phyloP scores from a whole-genome alignment of 1,140 invertebrate genomes.

The Cephus cinctus region DNA sequence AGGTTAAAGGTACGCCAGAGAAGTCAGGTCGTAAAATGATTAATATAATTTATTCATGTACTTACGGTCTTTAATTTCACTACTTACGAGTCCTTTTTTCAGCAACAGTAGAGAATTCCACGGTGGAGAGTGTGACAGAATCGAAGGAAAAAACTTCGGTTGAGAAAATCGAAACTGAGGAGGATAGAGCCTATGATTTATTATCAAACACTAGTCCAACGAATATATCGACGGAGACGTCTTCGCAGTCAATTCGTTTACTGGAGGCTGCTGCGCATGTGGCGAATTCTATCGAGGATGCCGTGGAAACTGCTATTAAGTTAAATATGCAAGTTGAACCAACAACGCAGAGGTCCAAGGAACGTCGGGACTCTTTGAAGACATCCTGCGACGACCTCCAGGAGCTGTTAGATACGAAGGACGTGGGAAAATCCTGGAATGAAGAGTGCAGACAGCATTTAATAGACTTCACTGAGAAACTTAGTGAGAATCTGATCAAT shows the following conservation, averaged over 20 bases:
- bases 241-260: slow-evolving; percentile 48
- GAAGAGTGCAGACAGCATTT: slow-evolving; percentile 68
- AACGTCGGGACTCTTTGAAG: not conserved
- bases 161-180: not conserved
- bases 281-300: slow-evolving; percentile 66
- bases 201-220: not conserved
- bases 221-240: slow-evolving; percentile 11
- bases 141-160: too few relatives aligned
- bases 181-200: slow-evolving; percentile 1
- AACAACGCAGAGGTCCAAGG: slow-evolving; percentile 55
- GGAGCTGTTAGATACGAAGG: slow-evolving; percentile 26
- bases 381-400: too few relatives aligned
- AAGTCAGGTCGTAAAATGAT: not conserved
- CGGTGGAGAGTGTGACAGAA: too few relatives aligned
- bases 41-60: not conserved
- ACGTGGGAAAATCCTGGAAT: slow-evolving; percentile 59
- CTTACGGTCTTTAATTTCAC: not conserved
- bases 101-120: too few relatives aligned
- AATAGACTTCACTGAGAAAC: slow-evolving; percentile 75
- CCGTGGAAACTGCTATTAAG: slow-evolving; percentile 65
- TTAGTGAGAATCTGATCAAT: slow-evolving; percentile 70
- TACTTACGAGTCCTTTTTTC: not conserved
- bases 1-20: slow-evolving; percentile 17
- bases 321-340: slow-evolving; percentile 58
- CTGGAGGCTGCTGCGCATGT: slow-evolving; percentile 68